These are phyloP conservation scores for Schizotus pectinicornis DNA, from an alignment of 2,888 invertebrate genomes.

Conservation along the genomic window DNA sequence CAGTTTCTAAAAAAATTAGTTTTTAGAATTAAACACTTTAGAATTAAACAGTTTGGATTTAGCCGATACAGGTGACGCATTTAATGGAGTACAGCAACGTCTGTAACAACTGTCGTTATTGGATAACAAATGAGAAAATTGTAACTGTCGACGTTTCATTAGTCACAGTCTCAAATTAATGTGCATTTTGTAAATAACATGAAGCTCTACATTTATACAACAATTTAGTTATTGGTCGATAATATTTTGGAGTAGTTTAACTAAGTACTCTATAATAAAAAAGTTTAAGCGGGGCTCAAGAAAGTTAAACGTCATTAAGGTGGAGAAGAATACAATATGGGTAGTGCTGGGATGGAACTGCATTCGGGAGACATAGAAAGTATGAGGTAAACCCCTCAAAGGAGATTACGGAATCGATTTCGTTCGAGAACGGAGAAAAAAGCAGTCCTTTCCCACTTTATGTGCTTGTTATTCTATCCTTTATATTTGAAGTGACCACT, in stretches of 20 bases:
- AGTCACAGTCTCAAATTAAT: constrained; percentile 22
- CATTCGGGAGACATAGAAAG: constrained; percentile 37
- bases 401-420: constrained; percentile 56
- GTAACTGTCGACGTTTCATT: constrained; percentile 26
- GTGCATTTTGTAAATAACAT: constrained; percentile 15
- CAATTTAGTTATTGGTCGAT: neutral
- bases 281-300: constrained; percentile 16
- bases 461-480: constrained; percentile 56
- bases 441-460: constrained; percentile 50
- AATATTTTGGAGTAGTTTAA: constrained; percentile 5
- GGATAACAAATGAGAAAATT: constrained; percentile 26
- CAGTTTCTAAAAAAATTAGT: too few relatives aligned
- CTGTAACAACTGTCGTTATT: constrained; percentile 27
- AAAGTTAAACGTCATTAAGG: constrained; percentile 37
- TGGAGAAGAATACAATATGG: constrained; percentile 39
- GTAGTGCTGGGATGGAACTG: constrained; percentile 35
- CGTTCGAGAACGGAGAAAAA: constrained; percentile 47
- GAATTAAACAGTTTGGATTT: constrained; percentile 14
- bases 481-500: constrained; percentile 57
- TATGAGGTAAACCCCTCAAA: constrained; percentile 50
- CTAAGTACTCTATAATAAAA: constrained; percentile 13
- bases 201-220: constrained; percentile 9
- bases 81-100: constrained; percentile 16
- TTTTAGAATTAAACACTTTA: too few relatives aligned
- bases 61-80: constrained; percentile 26